These are phyloP conservation scores for Leucophenga montana DNA, from an alignment of 2,888 invertebrate genomes.

Conservation along the genomic window DNA sequence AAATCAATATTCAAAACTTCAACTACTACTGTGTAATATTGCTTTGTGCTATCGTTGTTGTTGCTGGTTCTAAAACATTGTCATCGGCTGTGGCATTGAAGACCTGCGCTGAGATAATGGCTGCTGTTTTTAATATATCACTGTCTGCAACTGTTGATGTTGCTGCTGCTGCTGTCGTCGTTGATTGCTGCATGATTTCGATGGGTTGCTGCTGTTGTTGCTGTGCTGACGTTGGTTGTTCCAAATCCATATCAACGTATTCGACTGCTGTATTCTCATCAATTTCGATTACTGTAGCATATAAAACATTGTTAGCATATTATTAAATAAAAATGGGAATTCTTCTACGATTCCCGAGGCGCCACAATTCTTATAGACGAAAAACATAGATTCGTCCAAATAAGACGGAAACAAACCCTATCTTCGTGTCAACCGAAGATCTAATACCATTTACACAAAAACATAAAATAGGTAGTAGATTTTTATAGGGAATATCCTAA, in stretches of 20 bases:
- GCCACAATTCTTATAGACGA: too few species aligned
- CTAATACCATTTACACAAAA: too few species aligned
- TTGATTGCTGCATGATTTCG: slow-evolving; percentile 52
- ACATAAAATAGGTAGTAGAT: too few species aligned
- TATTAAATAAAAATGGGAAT: neutral
- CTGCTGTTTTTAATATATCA: slow-evolving; percentile 23
- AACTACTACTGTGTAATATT: slow-evolving; percentile 18
- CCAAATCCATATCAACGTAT: slow-evolving; percentile 59
- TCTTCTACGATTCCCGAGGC: too few species aligned
- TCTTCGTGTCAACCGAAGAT: too few species aligned
- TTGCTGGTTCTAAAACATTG: slow-evolving; percentile 26
- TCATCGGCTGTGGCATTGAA: slow-evolving; percentile 33
- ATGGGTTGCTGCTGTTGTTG: slow-evolving; percentile 40
- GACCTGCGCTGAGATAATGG: slow-evolving; percentile 12
- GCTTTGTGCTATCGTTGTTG: slow-evolving; percentile 16
- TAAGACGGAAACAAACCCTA: too few species aligned
- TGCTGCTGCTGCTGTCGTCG: slow-evolving; percentile 51
- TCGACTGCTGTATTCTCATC: slow-evolving; percentile 52
- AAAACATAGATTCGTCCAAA: too few species aligned
- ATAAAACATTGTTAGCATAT: neutral
- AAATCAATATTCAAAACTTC: neutral
- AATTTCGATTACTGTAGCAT: slow-evolving; percentile 51
- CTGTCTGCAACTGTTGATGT: slow-evolving; percentile 30
- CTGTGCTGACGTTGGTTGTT: slow-evolving; percentile 41
- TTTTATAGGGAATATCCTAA: too few species aligned